Conservation (phyloP, 1,140 invertebrate species). For the Musca vetustissima region DNA sequence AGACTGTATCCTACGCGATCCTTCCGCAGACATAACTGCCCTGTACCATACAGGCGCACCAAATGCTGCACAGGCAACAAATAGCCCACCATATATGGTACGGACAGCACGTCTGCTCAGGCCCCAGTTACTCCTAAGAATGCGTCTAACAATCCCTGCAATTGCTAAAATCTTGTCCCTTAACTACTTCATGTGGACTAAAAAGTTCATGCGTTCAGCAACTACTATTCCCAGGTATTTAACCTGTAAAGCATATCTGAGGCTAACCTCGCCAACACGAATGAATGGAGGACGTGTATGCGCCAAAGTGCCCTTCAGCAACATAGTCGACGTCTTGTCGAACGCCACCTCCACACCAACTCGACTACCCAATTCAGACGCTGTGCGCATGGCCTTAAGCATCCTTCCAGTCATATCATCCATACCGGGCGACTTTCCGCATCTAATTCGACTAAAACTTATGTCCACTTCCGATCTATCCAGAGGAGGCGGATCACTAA, state of each 20-base stretch:
- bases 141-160: background rate
- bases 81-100: conserved; percentile 24
- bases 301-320: no score
- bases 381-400: conserved; percentile 11
- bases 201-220: background rate
- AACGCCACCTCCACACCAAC: conserved; percentile 16
- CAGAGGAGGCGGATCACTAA: background rate
- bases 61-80: conserved; percentile 24
- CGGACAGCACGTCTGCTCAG: conserved; percentile 15
- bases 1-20: conserved; percentile 1
- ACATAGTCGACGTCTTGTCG: conserved; percentile 1
- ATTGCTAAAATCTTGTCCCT: no score
- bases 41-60: conserved; percentile 10
- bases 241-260: background rate
- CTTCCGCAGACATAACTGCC: background rate
- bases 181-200: background rate
- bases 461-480: conserved; percentile 1
- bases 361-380: background rate
- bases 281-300: background rate
- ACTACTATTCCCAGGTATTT: conserved; percentile 6
- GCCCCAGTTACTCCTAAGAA: conserved; percentile 18
- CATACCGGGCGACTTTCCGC: conserved; percentile 1
- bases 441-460: background rate
- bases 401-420: conserved; percentile 14
- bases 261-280: background rate